These are phyloP conservation scores for Andrena hattorfiana DNA, from an alignment of 2,888 invertebrate genomes.

Conservation along the genomic window DNA sequence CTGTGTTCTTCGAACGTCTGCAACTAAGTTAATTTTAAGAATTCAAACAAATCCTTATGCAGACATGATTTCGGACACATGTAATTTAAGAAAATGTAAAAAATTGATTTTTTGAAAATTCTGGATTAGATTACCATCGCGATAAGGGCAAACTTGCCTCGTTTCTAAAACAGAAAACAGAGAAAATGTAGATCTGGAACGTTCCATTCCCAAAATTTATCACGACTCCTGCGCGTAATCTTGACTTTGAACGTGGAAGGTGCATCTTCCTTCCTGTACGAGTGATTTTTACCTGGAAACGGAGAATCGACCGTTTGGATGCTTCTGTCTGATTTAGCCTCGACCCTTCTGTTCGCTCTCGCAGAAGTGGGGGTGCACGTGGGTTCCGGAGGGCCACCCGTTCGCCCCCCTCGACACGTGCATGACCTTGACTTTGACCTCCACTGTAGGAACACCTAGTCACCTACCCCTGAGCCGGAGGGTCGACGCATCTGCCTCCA, in stretches of 20 bases:
- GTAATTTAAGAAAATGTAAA: no score
- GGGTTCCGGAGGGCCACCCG: slow-evolving; percentile 19
- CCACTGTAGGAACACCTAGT: slow-evolving; percentile 8
- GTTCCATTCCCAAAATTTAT: not conserved
- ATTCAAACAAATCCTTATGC: no score
- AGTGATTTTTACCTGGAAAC: slow-evolving; percentile 4
- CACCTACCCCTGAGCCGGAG: slow-evolving; percentile 28
- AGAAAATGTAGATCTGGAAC: not conserved
- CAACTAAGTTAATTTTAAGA: no score
- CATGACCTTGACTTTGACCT: slow-evolving; percentile 64
- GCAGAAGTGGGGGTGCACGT: slow-evolving; percentile 47
- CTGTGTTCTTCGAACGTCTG: no score
- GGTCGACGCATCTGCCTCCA: slow-evolving; percentile 34
- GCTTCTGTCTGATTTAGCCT: slow-evolving; percentile 22
- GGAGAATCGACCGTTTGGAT: slow-evolving; percentile 16
- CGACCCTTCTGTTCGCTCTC: slow-evolving; percentile 1
- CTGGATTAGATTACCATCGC: no score
- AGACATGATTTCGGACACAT: no score
- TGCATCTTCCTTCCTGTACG: not conserved
- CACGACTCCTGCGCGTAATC: slow-evolving; percentile 16
- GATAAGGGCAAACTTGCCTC: not conserved
- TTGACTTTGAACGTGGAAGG: slow-evolving; percentile 30
- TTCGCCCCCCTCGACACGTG: slow-evolving; percentile 58
- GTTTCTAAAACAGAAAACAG: not conserved
- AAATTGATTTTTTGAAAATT: no score